These are phyloP conservation scores for Oxygymnocypris stewartii DNA, from an alignment of 2,113 vertebrate species.

Conservation along the genomic window DNA sequence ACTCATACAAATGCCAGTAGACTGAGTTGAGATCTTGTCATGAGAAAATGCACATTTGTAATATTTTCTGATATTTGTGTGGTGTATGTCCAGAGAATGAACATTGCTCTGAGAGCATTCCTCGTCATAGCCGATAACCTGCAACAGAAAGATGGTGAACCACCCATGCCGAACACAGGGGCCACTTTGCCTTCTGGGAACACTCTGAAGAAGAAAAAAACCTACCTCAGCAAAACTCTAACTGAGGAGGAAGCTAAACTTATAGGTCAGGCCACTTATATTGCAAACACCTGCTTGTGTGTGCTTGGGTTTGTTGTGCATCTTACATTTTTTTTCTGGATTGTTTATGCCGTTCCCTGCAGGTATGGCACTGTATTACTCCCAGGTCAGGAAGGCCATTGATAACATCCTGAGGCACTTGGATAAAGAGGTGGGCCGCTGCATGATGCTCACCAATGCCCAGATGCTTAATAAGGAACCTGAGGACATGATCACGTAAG, in stretches of 20 bases:
- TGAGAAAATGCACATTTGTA: not conserved
- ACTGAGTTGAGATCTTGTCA: not conserved
- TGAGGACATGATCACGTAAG: slow-evolving; percentile 99
- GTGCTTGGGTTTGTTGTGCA: not conserved
- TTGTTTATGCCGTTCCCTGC: slow-evolving; percentile 12
- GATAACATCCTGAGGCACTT: slow-evolving; percentile 96
- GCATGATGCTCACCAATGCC: slow-evolving; percentile 97
- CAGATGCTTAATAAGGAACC: slow-evolving; percentile 99
- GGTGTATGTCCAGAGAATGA: slow-evolving; percentile 86
- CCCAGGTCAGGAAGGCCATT: slow-evolving; percentile 95
- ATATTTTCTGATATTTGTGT: not conserved
- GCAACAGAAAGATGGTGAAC: slow-evolving; percentile 97
- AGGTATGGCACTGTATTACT: slow-evolving; percentile 98
- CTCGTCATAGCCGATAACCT: slow-evolving; percentile 96
- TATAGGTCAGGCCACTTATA: slow-evolving; percentile 81
- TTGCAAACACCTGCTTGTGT: not conserved
- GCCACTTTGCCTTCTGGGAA: slow-evolving; percentile 96
- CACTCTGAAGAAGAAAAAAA: slow-evolving; percentile 97
- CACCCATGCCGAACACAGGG: slow-evolving; percentile 98
- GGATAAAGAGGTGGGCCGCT: slow-evolving; percentile 97
- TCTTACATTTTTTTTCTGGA: not conserved
- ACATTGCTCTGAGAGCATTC: slow-evolving; percentile 95
- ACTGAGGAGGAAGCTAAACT: slow-evolving; percentile 98
- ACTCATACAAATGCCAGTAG: not conserved
- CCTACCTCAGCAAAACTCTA: slow-evolving; percentile 96